These are phyloP conservation scores for Melikaiella ostensackeni DNA, from an alignment of 2,888 invertebrate genomes.

Conservation along the genomic window DNA sequence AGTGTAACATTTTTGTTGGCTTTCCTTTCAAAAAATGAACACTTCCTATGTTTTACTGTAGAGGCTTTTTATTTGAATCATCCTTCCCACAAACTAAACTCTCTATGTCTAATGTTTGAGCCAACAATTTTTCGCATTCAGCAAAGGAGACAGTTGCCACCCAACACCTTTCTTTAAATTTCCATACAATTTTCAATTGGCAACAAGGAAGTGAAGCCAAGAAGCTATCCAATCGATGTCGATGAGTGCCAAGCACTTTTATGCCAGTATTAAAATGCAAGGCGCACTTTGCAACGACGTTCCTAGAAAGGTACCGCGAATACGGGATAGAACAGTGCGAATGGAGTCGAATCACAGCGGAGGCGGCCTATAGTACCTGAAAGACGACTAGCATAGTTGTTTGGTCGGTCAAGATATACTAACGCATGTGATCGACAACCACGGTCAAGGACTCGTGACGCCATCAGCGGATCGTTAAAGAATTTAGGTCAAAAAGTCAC, in stretches of 20 bases:
- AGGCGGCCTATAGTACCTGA: slow-evolving; percentile 47
- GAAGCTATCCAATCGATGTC: slow-evolving; percentile 1
- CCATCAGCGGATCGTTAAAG: slow-evolving; percentile 68
- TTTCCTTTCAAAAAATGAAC: background rate
- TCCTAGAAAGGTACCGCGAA: slow-evolving; percentile 25
- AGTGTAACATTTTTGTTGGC: no score
- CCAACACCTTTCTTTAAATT: background rate
- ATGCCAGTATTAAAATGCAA: slow-evolving; percentile 26
- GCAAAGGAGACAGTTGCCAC: background rate
- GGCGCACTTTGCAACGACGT: slow-evolving; percentile 30
- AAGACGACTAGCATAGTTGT: slow-evolving; percentile 37
- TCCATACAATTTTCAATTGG: slow-evolving; percentile 6
- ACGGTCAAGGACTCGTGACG: slow-evolving; percentile 74
- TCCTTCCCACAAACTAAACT: background rate
- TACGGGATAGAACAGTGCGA: slow-evolving; percentile 28
- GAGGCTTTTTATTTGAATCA: background rate
- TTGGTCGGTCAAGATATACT: slow-evolving; percentile 24
- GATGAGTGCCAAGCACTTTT: slow-evolving; percentile 19
- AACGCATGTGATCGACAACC: slow-evolving; percentile 59
- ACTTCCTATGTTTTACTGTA: background rate
- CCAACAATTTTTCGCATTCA: background rate
- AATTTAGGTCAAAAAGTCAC: slow-evolving; percentile 77
- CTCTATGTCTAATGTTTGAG: background rate
- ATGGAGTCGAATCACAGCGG: slow-evolving; percentile 46
- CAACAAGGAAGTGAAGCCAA: slow-evolving; percentile 19